A percentile compares a stretch with the other conserved stretches of the same genome.
phyloP scores from a whole-genome alignment of 2,888 invertebrate genomes.

The Pammene fasciana region DNA sequence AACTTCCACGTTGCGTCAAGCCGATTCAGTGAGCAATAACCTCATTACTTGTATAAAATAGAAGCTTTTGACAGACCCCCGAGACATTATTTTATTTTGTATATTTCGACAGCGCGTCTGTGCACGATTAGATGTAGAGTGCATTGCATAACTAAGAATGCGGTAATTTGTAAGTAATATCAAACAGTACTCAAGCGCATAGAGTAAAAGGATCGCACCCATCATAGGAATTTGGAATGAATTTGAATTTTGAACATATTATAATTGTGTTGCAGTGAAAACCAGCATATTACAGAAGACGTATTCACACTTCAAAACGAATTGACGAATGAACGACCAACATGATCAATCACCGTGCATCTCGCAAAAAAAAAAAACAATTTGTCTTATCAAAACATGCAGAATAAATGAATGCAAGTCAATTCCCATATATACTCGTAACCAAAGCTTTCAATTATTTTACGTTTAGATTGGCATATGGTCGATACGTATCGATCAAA shows the following conservation, averaged over 20 bases:
- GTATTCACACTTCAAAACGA: too few relatives aligned
- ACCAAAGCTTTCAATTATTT: conserved; percentile 9
- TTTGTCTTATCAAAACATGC: not conserved
- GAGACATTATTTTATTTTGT: not conserved
- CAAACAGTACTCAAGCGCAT: not conserved
- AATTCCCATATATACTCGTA: not conserved
- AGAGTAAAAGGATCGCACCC: too few relatives aligned
- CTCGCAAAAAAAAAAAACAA: too few relatives aligned
- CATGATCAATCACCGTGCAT: too few relatives aligned
- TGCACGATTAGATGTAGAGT: conserved; percentile 1
- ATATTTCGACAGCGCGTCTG: not conserved
- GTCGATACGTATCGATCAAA: conserved; percentile 33
- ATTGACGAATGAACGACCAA: too few relatives aligned
- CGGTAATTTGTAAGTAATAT: not conserved
- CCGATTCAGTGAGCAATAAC: conserved; percentile 40
- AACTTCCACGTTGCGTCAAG: conserved; percentile 43
- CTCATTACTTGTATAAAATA: conserved; percentile 43
- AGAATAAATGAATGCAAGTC: not conserved
- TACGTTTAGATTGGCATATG: conserved; percentile 20
- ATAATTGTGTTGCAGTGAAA: too few relatives aligned
- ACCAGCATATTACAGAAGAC: too few relatives aligned
- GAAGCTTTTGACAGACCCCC: conserved; percentile 7
- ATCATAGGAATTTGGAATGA: too few relatives aligned
- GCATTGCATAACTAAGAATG: too few relatives aligned
- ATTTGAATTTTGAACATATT: too few relatives aligned